phyloP scores from a whole-genome alignment of 1,140 invertebrate genomes.

The Rhyacophila brunnea region DNA sequence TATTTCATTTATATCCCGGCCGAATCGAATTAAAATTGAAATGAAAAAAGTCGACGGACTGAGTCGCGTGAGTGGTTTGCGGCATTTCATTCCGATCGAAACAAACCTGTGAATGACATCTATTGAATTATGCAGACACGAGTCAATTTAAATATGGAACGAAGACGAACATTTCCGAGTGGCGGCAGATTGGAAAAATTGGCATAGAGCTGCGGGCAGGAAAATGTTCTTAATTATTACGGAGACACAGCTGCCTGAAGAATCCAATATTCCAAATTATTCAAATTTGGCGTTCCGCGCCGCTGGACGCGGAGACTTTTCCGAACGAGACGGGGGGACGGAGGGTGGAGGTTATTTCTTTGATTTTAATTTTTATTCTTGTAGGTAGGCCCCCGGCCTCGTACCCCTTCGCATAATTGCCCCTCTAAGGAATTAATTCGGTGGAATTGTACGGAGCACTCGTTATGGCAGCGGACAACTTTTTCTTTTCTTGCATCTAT shows the following conservation, averaged over 20 bases:
- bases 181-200: slow-evolving; percentile 14
- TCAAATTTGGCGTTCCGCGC: slow-evolving; percentile 30
- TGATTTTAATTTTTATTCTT: slow-evolving; percentile 36
- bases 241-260: slow-evolving; percentile 21
- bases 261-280: slow-evolving; percentile 34
- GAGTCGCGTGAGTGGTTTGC: slow-evolving; percentile 10
- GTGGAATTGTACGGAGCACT: slow-evolving; percentile 30
- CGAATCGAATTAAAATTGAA: slow-evolving; percentile 22
- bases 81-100: slow-evolving; percentile 7
- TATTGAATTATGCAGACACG: slow-evolving; percentile 36
- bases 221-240: slow-evolving; percentile 34
- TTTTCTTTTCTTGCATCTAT: slow-evolving; percentile 27
- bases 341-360: slow-evolving; percentile 31
- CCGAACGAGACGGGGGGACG: not conserved
- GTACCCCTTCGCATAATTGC: slow-evolving; percentile 32
- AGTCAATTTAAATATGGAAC: slow-evolving; percentile 34
- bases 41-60: slow-evolving; percentile 19
- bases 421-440: slow-evolving; percentile 35
- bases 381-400: slow-evolving; percentile 14
- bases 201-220: slow-evolving; percentile 15
- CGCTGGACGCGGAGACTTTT: slow-evolving; percentile 10
- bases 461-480: slow-evolving; percentile 26
- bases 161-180: slow-evolving; percentile 11
- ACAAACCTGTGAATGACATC: slow-evolving; percentile 26
- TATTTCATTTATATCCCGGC: slow-evolving; percentile 15